Base-by-base conservation (phyloP, 2,888 invertebrate genomes). In the Synanthedon vespiformis region DNA sequence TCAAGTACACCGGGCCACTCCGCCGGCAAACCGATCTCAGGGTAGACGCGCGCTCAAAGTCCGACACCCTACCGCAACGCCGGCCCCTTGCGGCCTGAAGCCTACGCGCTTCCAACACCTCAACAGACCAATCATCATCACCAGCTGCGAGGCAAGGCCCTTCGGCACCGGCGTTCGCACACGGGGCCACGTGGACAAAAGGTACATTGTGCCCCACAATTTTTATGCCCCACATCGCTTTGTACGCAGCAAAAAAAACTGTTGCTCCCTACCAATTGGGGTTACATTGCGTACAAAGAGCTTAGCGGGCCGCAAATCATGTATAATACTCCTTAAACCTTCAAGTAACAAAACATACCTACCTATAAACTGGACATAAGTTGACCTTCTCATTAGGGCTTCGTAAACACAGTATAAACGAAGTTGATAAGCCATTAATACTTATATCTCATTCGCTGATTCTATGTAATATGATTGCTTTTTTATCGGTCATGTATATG, bases 31-130 rank as follows among this genome's bases (percentile, higher is more conserved):
- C 76, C 77, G 77, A 77, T 73, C 77, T 70, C 74, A 71, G 77
- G 77, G 68, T 69, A 82, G 77, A 80, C 84, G 81, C 80, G 75
- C 77, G 74, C 72, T 72, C 68, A 67, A 70, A 77, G 79, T 75
- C 74, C 80, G 78, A 80, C 67, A 68, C 73, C 74, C 77, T 73
- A 40, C 80, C 80, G 80, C 80, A 79, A 82, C 84, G 81, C 85
- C 84, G 84, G 86, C 85, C 86, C 82, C 70, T 77, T 64, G 83
- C 80, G 84, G 83, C 85, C 80, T 72, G 83, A 77, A 82, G 83
- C 83, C 81, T 70, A 67, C 80, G 80, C 77, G 80, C 81, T 73
- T 79, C 79, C 69, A 69, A 67, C 72, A 75, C 70, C 73, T 69
- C 61, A 61, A 59, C 64, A 65, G 60, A 58, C 68, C 59, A 66